Evolutionary conservation across 2,888 invertebrate species (phyloP), one percentile per base, ranked within the genome.

Genomic region (Drosophila sordidula): DNA sequence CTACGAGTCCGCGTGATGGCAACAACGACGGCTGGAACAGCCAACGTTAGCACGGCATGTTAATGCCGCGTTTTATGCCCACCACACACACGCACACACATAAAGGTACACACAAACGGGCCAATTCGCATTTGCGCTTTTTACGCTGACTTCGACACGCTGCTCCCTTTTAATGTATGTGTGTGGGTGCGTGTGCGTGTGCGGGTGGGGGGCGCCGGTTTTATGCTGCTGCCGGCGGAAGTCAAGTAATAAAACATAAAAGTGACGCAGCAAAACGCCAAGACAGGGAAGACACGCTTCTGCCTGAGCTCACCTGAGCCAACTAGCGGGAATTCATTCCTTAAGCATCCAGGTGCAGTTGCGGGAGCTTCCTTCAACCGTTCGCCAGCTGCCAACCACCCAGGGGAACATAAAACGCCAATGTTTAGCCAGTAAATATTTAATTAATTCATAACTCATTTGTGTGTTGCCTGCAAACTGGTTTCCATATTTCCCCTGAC

Each of bases 181-280:
- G 47, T 36, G 52, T 52, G 42, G 25, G 59, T 26, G 50, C 58
- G 34, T 62, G 16, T 32, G 52, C 25, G 29, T 57, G 41, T 59
- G 55, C 50, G 56, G 14, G 12, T 45, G 9, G 18, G 55, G 49
- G 18, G 39, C 25, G 16, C 45, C 67, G 61, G 66, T 70, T 62
- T 64, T 70, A 25, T 34, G 57, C 70, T 70, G 71, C 50, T 63
- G 70, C 67, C 55, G 46, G 65, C 82, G 90, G 84, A 90, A 89
- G 84, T 80, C 80, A 72, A 71, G 90, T 85, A 81, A 90, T 89
- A 89, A 84, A 89, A 89, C 86, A 89, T 83, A 75, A 85, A 82
- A 90, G 88, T 80, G 86, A 83, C 82, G 82, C 79, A 84, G 77
- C 80, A 73, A 74, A 71, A 71, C 63, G 65, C 67, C 32, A 49